Evolutionary conservation across 2,113 vertebrate species (phyloP).

Genomic region (Eubucco bourcierii): DNA sequence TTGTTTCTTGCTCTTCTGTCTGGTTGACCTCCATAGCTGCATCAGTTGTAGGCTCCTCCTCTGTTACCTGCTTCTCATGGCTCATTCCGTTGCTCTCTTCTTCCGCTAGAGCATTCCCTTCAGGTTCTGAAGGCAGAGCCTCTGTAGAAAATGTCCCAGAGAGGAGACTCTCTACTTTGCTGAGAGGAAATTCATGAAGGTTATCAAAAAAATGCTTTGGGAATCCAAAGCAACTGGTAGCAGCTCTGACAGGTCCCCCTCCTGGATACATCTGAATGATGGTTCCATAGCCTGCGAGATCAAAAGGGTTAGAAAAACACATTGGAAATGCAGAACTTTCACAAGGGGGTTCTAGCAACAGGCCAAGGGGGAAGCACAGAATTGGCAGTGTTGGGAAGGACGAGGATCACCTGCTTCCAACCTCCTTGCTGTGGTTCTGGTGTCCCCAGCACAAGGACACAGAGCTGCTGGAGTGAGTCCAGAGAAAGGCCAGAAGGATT

Average conservation of each 20-base stretch:
- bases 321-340: not conserved
- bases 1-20: slow-evolving; percentile 60
- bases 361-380: too few relatives aligned
- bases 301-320: not conserved
- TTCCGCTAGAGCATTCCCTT: slow-evolving; percentile 44
- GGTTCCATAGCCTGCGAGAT: slow-evolving; percentile 85
- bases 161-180: slow-evolving; percentile 87
- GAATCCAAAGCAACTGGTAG: slow-evolving; percentile 93
- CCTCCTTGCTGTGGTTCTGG: too few relatives aligned
- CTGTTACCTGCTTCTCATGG: slow-evolving; percentile 64
- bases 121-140: slow-evolving; percentile 72
- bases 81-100: slow-evolving; percentile 59
- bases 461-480: too few relatives aligned
- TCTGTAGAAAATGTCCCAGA: slow-evolving; percentile 81
- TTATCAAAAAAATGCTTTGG: slow-evolving; percentile 84
- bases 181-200: slow-evolving; percentile 92
- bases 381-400: too few relatives aligned
- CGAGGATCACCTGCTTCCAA: too few relatives aligned
- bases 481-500: too few relatives aligned
- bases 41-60: slow-evolving; percentile 47
- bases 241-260: slow-evolving; percentile 86
- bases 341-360: too few relatives aligned
- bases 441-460: too few relatives aligned
- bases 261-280: slow-evolving; percentile 95
- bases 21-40: slow-evolving; percentile 36